phyloP scores from a whole-genome alignment of 2,113 vertebrate species.

The Euleptes europaea region DNA sequence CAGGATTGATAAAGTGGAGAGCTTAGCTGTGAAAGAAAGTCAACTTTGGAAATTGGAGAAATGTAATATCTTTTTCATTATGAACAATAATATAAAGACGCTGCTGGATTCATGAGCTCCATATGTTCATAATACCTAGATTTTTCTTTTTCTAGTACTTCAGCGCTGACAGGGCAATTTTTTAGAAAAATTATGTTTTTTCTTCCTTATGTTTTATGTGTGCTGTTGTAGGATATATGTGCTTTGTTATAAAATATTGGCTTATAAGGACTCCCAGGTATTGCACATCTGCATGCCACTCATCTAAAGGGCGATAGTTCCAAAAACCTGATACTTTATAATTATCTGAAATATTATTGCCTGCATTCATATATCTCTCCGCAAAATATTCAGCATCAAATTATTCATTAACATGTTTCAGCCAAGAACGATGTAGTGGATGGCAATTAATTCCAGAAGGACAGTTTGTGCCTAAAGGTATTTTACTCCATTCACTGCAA shows the following conservation, averaged over 20 bases:
- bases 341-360: not conserved
- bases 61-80: not conserved
- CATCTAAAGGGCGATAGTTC: not conserved
- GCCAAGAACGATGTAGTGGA: rapidly evolving
- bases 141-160: not conserved
- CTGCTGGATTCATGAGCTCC: not conserved
- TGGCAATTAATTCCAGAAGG: conserved; percentile 9
- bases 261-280: not conserved
- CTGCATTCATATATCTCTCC: conserved; percentile 6
- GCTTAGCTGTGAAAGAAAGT: not conserved
- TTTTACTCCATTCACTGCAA: not conserved
- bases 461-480: not conserved
- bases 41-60: not conserved
- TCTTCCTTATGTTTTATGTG: not conserved
- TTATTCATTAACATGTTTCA: not conserved
- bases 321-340: not conserved
- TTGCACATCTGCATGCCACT: not conserved
- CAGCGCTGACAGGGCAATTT: not conserved
- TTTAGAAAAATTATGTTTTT: not conserved
- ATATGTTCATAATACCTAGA: not conserved
- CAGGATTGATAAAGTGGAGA: not conserved
- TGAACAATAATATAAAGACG: not conserved
- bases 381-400: not conserved
- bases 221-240: not conserved
- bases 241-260: not conserved